Evolutionary conservation across 2,797 vertebrate genomes (phyloP), one percentile per base, ranked within the genome.

Genomic region (Podarcis lilfordi): DNA sequence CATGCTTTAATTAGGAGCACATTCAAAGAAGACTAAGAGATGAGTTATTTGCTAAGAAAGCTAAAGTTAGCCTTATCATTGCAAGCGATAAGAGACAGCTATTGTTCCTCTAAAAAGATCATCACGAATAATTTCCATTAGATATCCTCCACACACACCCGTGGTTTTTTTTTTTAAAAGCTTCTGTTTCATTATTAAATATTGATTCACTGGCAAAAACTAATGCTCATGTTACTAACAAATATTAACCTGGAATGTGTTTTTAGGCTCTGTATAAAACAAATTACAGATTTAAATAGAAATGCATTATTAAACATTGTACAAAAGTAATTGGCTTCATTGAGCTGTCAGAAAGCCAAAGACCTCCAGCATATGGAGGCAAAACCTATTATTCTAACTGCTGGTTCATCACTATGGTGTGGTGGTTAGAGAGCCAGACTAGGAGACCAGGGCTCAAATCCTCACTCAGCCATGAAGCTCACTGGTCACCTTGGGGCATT

Each of bases 1-100:
- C 68, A 84, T 27, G 15, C 25, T 89, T 80, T 85, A 79, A 89
- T 89, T 80, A 89, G 59, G 80, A 72, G 17, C 50, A 61, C 32
- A 80, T 86, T 71, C 59, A 66, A 80, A 74, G 25, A 74, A 88
- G 27, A 2, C 45, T 19, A 84, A 80, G 76, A 74, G 80, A 64
- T 64, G 68, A 74, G 27, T 84, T 84, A 59, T 84, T 85, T 72
- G 37, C 50, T 45, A 43, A 89, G 50, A 84, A 88, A 79, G n/a
- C 37, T 64, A 68, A 80, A 82, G n/a, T 84, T 29, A 74, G 69
- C 50, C 82, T 64, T 85, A 85, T 80, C 69, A 80, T 84, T 72
- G 10, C 43, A 72, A 66, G 71, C n/a, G 86, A 87, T 87, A 64
- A 85, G 78, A 80, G 9, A 77, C 4, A 74, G 71, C 68, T 72